Percentiles rank a stretch among this genome's conserved stretches.
These are phyloP conservation scores for Aeoliscus strigatus DNA, from an alignment of 2,797 vertebrate species.

Conservation along the genomic window DNA sequence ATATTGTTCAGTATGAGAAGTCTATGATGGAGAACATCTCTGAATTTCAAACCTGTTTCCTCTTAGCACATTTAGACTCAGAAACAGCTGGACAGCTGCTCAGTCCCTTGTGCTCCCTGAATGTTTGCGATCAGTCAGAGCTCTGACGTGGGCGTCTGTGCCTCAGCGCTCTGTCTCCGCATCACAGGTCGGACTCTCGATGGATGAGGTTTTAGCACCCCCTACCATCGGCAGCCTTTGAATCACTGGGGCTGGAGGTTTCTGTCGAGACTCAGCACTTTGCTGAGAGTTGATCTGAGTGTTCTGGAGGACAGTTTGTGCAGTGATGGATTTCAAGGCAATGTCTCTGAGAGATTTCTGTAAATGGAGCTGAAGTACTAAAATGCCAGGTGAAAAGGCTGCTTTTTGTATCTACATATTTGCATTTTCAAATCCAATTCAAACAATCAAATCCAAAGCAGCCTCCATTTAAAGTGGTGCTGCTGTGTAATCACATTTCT, in stretches of 20 bases:
- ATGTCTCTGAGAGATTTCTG: constrained; percentile 24
- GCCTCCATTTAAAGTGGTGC: too few relatives aligned
- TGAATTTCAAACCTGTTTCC: constrained; percentile 25
- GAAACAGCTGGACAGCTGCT: constrained; percentile 21
- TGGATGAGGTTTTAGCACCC: constrained; percentile 65
- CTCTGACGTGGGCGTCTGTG: constrained; percentile 15
- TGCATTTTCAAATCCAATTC: too few relatives aligned
- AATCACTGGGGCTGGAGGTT: constrained; percentile 32
- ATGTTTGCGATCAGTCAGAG: constrained; percentile 22
- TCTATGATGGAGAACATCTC: constrained; percentile 19
- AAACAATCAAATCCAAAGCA: too few relatives aligned
- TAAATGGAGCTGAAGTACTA: constrained; percentile 14
- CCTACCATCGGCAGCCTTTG: constrained; percentile 53
- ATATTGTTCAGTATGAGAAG: constrained; percentile 19
- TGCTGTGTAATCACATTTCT: constrained; percentile 39
- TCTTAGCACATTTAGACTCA: constrained; percentile 13
- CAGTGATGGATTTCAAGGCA: too few relatives aligned
- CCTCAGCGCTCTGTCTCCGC: constrained; percentile 9
- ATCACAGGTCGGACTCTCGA: too few relatives aligned
- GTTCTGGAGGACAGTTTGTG: too few relatives aligned
- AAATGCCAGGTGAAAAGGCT: constrained; percentile 9
- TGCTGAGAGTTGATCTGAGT: constrained; percentile 28
- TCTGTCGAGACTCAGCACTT: constrained; percentile 17
- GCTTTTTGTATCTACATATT: background rate
- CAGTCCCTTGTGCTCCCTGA: background rate